Base-by-base conservation (phyloP, 1,140 invertebrate genomes). In the Danaus plexippus region DNA sequence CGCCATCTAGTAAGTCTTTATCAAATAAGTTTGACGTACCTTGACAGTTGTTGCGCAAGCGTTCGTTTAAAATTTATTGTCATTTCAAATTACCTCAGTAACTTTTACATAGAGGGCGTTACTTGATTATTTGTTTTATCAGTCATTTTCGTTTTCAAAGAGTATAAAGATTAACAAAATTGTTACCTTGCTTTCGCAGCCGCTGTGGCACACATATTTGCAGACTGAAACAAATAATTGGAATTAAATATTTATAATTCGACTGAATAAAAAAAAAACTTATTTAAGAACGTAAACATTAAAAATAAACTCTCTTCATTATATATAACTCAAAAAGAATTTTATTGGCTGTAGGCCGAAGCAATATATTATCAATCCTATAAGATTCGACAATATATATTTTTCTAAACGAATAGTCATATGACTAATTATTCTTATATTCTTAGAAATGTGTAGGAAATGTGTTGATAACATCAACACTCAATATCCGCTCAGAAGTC, bases 201-300 rank as follows among this genome's bases (percentile, higher is more conserved):
- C 87, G 68, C 91, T 91, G 76, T 94, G 93, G 73, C 92, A 93
- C 66, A 92, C 90, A 88, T 93, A 94, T 87, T 94, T 93, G 89
- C 93, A 94, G 47, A 94, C 92, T 94, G 92, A 66, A 92, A 91
- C 77, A 89, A 88, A 84, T 59, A 11, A 13, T 32, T 43, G 32
- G 9, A 13, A 18, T 22, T 11, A 32, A 12, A 18, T 52, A 42
- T 13, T 43, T 57, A 15, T 15, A 15, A 15, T 15, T 15, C 15
- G 15, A 15, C 15, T 2, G 7, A 32, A 6, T 32, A 32, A 3
- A 32, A 8, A 32, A 32, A 8, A 32, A 22, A 22, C 18, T 2
- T 32, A 32, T 8, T 32, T 3, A 32, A 32, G 5, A 3, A 32
- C 5, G 7, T 32, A 32, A 3, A 32, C 22, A 32, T 32, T 7